Conservation (phyloP, 2,797 vertebrate species). For the Myioborus melanocephalus region DNA sequence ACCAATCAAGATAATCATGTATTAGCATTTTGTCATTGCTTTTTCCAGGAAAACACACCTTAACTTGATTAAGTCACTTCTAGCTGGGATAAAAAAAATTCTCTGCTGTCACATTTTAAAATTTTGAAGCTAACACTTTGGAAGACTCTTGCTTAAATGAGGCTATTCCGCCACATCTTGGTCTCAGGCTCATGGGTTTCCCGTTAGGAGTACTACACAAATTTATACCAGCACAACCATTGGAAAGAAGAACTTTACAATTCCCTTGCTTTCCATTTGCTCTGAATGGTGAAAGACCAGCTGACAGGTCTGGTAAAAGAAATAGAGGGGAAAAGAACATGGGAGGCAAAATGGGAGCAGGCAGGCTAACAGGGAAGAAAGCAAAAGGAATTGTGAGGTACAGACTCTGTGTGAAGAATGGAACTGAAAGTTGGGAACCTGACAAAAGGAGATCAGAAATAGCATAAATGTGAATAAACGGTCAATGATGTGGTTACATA, state of each 20-base stretch:
- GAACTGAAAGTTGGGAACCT: background rate
- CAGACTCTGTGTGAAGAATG: background rate
- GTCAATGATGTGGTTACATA: fast-evolving
- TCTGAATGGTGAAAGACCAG: background rate
- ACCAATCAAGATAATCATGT: background rate
- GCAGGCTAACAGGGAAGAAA: background rate
- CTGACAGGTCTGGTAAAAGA: background rate
- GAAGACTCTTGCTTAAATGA: background rate
- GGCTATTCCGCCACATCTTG: background rate
- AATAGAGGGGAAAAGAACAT: background rate
- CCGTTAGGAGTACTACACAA: background rate
- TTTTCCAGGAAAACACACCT: background rate
- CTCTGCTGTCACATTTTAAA: background rate
- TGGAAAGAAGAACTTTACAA: background rate
- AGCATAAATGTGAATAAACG: background rate
- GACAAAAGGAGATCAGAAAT: background rate
- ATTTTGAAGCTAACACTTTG: background rate
- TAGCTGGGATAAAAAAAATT: background rate
- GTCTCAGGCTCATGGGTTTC: background rate
- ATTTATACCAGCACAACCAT: fast-evolving
- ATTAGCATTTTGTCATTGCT: background rate
- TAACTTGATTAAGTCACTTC: background rate
- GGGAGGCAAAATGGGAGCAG: background rate
- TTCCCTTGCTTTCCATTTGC: background rate
- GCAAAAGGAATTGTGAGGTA: background rate